Percentiles rank a stretch among this genome's conserved stretches.
phyloP scores from a whole-genome alignment of 2,888 invertebrate genomes.

The Drosophila nr. medialis region DNA sequence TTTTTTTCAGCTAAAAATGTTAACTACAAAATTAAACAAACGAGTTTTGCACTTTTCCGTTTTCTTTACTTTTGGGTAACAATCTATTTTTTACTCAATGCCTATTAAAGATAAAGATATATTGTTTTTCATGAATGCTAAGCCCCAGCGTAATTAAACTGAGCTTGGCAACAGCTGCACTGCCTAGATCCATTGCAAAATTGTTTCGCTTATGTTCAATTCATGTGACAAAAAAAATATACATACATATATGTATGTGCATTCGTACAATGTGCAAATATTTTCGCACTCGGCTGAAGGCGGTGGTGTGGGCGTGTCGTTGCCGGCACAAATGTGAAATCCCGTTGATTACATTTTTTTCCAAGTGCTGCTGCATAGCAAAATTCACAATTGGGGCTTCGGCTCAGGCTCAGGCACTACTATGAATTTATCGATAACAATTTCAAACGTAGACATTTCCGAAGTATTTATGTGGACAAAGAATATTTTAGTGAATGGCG shows the following conservation, averaged over 20 bases:
- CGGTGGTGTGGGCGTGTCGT: conserved; percentile 4
- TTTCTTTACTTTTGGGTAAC: neutral
- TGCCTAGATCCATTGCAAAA: conserved; percentile 24
- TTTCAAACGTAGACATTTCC: conserved; percentile 9
- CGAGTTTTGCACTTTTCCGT: neutral
- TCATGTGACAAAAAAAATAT: conserved; percentile 24
- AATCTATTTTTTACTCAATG: too few relatives aligned
- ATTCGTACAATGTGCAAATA: conserved; percentile 12
- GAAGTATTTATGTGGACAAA: neutral
- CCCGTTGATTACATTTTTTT: conserved; percentile 55
- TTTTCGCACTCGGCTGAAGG: conserved; percentile 6
- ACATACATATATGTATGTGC: conserved; percentile 11
- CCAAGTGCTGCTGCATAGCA: conserved; percentile 21
- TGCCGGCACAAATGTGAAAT: conserved; percentile 9
- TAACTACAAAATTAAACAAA: neutral
- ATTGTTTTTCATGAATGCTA: neutral
- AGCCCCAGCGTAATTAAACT: conserved; percentile 37
- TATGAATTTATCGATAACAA: conserved; percentile 34
- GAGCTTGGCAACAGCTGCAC: conserved; percentile 31
- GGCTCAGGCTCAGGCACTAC: too few relatives aligned
- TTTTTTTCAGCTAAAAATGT: neutral
- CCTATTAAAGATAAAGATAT: neutral
- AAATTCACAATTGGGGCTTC: conserved; percentile 1
- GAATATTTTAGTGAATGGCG: neutral
- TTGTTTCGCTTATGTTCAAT: conserved; percentile 20